Evolutionary conservation across 2,113 vertebrate genomes (phyloP).

Genomic region (Tragulus kanchil): DNA sequence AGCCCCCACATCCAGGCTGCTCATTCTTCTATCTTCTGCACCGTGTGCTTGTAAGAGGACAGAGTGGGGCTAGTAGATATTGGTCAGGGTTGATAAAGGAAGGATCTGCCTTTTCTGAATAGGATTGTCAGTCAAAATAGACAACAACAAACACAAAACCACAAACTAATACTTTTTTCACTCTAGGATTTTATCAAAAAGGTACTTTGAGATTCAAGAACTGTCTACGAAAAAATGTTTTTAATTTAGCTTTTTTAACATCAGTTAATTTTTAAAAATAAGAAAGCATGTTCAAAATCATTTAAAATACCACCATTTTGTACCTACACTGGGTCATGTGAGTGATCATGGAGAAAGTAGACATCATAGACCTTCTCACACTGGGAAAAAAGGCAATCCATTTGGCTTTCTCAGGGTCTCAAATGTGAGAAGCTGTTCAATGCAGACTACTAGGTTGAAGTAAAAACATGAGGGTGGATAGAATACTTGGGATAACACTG

Average conservation of each 20-base stretch:
- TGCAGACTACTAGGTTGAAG: neutral
- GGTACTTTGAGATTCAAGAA: neutral
- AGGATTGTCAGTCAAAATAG: neutral
- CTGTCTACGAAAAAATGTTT: neutral
- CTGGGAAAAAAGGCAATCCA: neutral
- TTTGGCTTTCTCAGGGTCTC: neutral
- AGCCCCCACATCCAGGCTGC: too few species aligned
- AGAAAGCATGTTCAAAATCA: neutral
- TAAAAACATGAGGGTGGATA: neutral
- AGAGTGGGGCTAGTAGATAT: neutral
- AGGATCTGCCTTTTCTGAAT: neutral
- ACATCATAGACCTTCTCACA: neutral
- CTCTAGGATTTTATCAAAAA: neutral
- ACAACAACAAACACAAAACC: neutral
- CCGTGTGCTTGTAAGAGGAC: neutral
- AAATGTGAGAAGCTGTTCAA: neutral
- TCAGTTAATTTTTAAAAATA: neutral
- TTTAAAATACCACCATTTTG: neutral
- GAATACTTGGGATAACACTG: neutral
- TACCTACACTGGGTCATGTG: neutral
- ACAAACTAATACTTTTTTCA: slow-evolving; percentile 1
- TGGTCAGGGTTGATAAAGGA: neutral
- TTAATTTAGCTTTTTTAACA: neutral
- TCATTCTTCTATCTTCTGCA: neutral
- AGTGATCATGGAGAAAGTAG: neutral